Base-by-base conservation (phyloP, 2,797 vertebrate genomes). In the Acanthurus tractus region DNA sequence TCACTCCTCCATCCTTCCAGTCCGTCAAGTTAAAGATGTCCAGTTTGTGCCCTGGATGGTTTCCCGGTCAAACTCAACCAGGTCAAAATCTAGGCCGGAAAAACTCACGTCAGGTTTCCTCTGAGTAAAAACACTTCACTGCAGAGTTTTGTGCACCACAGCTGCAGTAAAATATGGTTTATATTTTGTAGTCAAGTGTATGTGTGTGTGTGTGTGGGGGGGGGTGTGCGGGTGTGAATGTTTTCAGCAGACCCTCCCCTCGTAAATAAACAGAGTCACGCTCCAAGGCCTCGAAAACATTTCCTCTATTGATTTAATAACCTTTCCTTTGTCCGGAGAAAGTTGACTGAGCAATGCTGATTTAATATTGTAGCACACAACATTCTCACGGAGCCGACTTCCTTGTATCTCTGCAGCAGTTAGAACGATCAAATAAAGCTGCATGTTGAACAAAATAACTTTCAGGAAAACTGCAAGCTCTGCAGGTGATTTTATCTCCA, bases 301-400 rank as follows among this genome's bases (percentile, higher is more conserved):
- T 70, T 65, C 63, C 50, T 72, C 66, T 76, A 75, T 78, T 76
- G 69, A 79, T 87, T 79, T 80, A 86, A 88, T 89, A 78, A 78
- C 73, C 59, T 72, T 52, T 53, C 15, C 57, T 70, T 58, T 64
- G 62, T 84, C 62, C 15, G 29, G 36, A 38, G 52, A 68, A 74
- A 74, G 74, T 56, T 78, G 74, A 72, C 71, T 25, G 79, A 74
- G 69, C 74, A 14, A 70, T 11, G 3, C 65, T 80, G 83, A 79
- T 81, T 73, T 78, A 67, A 79, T 68, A 70, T 70, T 54, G 72
- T 23, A 4, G 29, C 79, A 42, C 74, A 34, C 54, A 44, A 61
- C 62, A 23, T 18, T 76, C 64, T 38, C 10, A 46, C 7, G 2
- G 50, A 45, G 79, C 68, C 14, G 25, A 49, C 48, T 44, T 59